Percentiles rank a stretch among this genome's conserved stretches.
phyloP scores from a whole-genome alignment of 2,888 invertebrate species.

The Galerucella nymphaeae region DNA sequence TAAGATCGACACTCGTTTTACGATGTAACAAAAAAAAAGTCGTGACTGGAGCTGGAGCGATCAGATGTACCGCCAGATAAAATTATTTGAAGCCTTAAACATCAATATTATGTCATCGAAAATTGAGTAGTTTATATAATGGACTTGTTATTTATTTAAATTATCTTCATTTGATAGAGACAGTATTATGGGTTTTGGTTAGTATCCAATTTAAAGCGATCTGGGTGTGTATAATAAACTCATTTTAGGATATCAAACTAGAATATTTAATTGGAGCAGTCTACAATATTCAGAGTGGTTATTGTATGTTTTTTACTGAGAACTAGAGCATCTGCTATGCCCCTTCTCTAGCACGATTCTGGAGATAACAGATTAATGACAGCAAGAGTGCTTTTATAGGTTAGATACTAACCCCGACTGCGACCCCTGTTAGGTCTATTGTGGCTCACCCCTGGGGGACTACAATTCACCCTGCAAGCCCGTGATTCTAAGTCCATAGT shows the following conservation, averaged over 20 bases:
- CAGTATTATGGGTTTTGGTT: conserved; percentile 8
- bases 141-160: conserved; percentile 23
- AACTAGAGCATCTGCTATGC: no score
- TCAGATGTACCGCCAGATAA: conserved; percentile 3
- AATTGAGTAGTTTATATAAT: conserved; percentile 25
- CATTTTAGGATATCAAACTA: background rate
- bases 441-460: no score
- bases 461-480: no score
- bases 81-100: conserved; percentile 12
- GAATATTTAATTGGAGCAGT: background rate
- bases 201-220: background rate
- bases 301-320: no score
- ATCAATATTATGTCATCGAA: conserved; percentile 30
- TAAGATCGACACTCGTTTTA: background rate
- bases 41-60: background rate
- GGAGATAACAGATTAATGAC: no score
- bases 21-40: background rate
- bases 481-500: no score
- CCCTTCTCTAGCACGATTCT: no score
- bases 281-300: no score
- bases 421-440: no score
- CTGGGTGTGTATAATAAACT: background rate
- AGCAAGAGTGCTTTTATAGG: no score
- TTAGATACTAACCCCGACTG: no score
- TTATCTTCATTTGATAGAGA: conserved; percentile 17